phyloP scores from a whole-genome alignment of 1,140 invertebrate species.

The Heterodera carotae region DNA sequence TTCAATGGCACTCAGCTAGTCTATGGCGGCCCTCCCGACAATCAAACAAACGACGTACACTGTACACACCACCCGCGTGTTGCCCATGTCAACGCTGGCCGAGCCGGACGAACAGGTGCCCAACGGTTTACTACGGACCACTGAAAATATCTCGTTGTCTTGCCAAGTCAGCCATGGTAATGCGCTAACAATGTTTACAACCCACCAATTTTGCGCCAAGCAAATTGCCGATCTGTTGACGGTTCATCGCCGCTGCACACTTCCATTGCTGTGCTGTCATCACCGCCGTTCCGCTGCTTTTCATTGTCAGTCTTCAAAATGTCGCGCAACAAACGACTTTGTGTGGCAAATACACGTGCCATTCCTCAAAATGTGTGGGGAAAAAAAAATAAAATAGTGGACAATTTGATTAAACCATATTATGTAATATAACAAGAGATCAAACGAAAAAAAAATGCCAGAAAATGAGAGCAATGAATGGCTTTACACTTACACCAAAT shows the following conservation, averaged over 20 bases:
- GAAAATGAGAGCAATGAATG: too few species aligned
- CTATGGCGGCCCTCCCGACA: too few species aligned
- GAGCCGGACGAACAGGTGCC: constrained; percentile 29
- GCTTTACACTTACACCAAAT: too few species aligned
- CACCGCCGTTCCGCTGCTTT: background rate
- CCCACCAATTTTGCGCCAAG: background rate
- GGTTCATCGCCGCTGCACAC: background rate
- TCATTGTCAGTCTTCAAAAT: background rate
- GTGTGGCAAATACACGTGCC: constrained; percentile 10
- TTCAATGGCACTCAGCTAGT: too few species aligned
- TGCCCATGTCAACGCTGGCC: constrained; percentile 53
- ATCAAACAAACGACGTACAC: constrained; percentile 34
- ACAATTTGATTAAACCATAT: background rate
- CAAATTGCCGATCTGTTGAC: background rate
- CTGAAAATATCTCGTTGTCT: constrained; percentile 44
- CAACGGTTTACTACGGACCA: constrained; percentile 39
- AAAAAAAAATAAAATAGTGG: constrained; percentile 8
- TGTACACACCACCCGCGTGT: constrained; percentile 49
- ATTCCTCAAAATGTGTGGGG: background rate
- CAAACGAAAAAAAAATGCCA: too few species aligned
- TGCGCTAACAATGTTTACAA: background rate
- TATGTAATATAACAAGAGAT: background rate
- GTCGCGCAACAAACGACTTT: background rate
- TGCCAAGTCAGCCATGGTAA: too few species aligned
- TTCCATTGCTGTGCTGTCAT: too few species aligned